Evolutionary conservation across 2,797 vertebrate species (phyloP).

Genomic region (Gobio occitaniae): DNA sequence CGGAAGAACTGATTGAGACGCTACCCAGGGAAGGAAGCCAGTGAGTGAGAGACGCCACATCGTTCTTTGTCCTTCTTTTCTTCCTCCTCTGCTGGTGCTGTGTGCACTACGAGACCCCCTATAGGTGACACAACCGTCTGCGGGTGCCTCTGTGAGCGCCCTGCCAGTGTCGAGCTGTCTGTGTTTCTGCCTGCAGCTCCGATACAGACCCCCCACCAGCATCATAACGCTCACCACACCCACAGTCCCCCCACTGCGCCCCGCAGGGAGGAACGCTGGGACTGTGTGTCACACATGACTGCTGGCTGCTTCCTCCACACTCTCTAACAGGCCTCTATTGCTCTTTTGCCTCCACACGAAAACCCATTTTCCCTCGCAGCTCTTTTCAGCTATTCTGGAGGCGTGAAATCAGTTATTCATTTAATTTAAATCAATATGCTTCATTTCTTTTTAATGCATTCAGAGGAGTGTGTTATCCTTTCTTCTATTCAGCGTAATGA

Average conservation of each 20-base stretch:
- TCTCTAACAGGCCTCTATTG: conserved; percentile 19
- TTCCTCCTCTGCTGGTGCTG: conserved; percentile 2
- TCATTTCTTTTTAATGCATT: conserved; percentile 43
- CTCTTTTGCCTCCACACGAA: conserved; percentile 28
- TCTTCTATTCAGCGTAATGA: conserved; percentile 34
- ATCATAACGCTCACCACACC: conserved; percentile 32
- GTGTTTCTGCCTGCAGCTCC: conserved; percentile 48
- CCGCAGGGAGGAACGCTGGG: conserved; percentile 38
- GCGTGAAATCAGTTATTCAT: conserved; percentile 38
- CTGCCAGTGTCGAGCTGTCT: conserved; percentile 32
- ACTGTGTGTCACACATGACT: conserved; percentile 49
- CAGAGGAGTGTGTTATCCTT: conserved; percentile 8
- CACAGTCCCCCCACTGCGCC: conserved; percentile 6
- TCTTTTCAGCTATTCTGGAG: conserved; percentile 27
- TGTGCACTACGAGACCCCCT: conserved; percentile 18
- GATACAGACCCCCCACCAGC: conserved; percentile 41
- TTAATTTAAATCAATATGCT: conserved; percentile 48
- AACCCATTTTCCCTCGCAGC: conserved; percentile 14
- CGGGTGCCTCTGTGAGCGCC: conserved; percentile 22
- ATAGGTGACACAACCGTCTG: conserved; percentile 19
- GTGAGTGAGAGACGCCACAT: background rate
- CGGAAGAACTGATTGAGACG: background rate
- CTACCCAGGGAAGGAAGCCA: background rate
- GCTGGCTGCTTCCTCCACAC: conserved; percentile 49
- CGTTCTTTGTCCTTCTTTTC: conserved; percentile 4